Conservation (phyloP, 2,113 vertebrate species). For the Symphodus melops region DNA sequence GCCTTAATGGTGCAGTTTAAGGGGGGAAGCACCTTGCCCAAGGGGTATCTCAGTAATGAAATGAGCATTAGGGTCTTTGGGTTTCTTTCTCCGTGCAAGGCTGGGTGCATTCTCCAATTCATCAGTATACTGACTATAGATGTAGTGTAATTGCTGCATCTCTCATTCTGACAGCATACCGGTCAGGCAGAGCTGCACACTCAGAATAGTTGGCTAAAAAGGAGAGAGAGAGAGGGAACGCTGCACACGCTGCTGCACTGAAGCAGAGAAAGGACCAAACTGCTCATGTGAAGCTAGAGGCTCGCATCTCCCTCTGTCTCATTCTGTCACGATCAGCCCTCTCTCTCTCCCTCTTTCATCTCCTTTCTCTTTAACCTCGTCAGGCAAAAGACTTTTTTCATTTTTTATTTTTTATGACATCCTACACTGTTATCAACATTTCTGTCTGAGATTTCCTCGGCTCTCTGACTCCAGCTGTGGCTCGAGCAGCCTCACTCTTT, state of each 20-base stretch:
- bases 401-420: conserved; percentile 1
- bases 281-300: conserved; percentile 14
- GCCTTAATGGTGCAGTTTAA: conserved; percentile 12
- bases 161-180: conserved; percentile 38
- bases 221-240: not conserved
- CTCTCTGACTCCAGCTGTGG: not conserved
- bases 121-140: conserved; percentile 31
- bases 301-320: conserved; percentile 7
- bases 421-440: conserved; percentile 18
- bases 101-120: not conserved
- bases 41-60: conserved; percentile 23
- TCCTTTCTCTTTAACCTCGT: conserved; percentile 1
- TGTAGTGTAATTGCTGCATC: conserved; percentile 48
- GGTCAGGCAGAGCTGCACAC: conserved; percentile 38
- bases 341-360: conserved; percentile 9
- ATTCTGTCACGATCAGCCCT: conserved; percentile 18
- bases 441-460: not conserved
- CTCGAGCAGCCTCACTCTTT: conserved; percentile 20
- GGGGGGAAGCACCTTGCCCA: conserved; percentile 43
- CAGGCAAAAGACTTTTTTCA: not conserved
- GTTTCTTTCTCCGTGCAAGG: conserved; percentile 20
- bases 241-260: conserved; percentile 10
- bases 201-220: conserved; percentile 34
- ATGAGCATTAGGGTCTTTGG: conserved; percentile 36
- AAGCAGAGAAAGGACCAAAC: conserved; percentile 12